phyloP scores from a whole-genome alignment of 2,113 vertebrate species.

The Pardalotus punctatus region DNA sequence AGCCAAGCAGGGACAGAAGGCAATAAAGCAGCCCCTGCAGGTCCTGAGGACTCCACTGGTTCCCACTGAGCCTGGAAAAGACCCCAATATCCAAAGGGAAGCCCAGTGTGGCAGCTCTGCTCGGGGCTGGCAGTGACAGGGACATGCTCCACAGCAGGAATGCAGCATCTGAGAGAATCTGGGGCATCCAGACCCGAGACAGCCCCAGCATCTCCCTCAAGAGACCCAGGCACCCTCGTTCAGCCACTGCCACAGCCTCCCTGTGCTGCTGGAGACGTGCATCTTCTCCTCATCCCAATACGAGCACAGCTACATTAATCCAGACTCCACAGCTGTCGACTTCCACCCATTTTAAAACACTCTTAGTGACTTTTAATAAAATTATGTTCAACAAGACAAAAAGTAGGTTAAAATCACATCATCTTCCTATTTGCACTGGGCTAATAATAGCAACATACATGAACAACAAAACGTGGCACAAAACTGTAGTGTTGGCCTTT shows the following conservation, averaged over 20 bases:
- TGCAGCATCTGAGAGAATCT: not conserved
- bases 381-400: not conserved
- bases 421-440: not conserved
- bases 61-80: not conserved
- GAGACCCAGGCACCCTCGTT: not conserved
- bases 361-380: not conserved
- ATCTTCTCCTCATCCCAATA: not conserved
- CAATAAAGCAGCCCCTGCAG: not conserved
- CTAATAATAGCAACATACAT: not conserved
- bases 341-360: not conserved
- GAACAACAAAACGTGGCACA: not conserved
- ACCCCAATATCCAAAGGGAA: fast-evolving
- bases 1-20: not conserved
- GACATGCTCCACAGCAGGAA: not conserved
- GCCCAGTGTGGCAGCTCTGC: not conserved
- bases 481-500: not conserved
- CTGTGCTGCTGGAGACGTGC: fast-evolving
- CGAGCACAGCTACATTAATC: not conserved
- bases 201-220: not conserved
- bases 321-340: not conserved
- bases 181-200: fast-evolving
- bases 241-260: not conserved
- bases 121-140: not conserved
- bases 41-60: fast-evolving
- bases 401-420: not conserved